Evolutionary conservation across 2,113 vertebrate genomes (phyloP).

Genomic region (Chaenogobius annularis): DNA sequence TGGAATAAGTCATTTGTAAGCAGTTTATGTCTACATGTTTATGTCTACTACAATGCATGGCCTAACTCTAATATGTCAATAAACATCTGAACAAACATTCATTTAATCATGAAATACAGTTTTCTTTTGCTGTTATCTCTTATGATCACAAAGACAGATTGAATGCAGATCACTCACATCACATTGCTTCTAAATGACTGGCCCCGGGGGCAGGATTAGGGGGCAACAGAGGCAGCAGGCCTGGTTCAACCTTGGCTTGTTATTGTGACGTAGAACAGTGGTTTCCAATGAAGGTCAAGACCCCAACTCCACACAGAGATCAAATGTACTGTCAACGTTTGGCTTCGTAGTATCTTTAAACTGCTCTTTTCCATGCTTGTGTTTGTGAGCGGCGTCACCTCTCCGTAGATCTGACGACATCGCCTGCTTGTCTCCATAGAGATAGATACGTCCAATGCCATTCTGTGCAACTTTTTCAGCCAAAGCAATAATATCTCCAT

Average conservation of each 20-base stretch:
- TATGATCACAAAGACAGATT: background rate
- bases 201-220: background rate
- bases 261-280: slow-evolving; percentile 1
- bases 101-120: background rate
- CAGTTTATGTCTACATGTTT: no score
- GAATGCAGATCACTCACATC: slow-evolving; percentile 1
- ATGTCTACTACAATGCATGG: no score
- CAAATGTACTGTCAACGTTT: background rate
- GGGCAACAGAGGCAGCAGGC: background rate
- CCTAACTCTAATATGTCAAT: background rate
- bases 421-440: no score
- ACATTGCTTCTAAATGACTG: background rate
- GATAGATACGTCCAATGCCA: no score
- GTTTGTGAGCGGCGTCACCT: no score
- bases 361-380: no score
- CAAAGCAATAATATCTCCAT: no score
- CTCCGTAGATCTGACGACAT: no score
- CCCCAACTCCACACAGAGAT: background rate
- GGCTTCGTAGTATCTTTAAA: background rate
- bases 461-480: background rate
- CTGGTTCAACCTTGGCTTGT: background rate
- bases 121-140: background rate
- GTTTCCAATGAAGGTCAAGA: background rate
- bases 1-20: no score
- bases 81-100: background rate